Evolutionary conservation across 2,888 invertebrate species (phyloP).

Genomic region (Alsophila aescularia): DNA sequence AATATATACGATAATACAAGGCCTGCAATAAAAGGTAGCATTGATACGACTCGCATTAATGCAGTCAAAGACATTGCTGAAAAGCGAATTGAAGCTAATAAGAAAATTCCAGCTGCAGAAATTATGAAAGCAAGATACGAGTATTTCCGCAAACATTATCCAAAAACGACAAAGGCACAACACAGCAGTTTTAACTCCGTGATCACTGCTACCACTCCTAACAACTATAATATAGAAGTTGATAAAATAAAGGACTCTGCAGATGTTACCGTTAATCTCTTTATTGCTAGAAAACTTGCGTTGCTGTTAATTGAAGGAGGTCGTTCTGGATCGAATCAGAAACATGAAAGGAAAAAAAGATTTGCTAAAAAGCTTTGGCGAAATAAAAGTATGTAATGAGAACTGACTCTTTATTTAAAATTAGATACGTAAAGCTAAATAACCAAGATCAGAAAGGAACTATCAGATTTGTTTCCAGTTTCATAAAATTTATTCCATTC

Average conservation of each 20-base stretch:
- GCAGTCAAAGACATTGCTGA: conserved; percentile 45
- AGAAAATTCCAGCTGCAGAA: conserved; percentile 46
- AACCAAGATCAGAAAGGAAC: not conserved
- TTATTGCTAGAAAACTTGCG: conserved; percentile 60
- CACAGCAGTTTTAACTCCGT: not conserved
- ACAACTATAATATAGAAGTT: conserved; percentile 13
- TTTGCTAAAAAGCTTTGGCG: conserved; percentile 6
- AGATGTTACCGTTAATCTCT: conserved; percentile 46
- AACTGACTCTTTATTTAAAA: conserved; percentile 2
- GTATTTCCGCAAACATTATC: conserved; percentile 62
- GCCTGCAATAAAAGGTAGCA: not conserved
- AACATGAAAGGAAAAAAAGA: conserved; percentile 15
- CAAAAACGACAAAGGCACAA: conserved; percentile 44
- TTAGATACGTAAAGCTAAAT: too few species aligned
- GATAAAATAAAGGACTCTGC: conserved; percentile 9
- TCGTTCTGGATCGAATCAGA: conserved; percentile 14
- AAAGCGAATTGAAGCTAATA: conserved; percentile 41
- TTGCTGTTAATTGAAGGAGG: conserved; percentile 47
- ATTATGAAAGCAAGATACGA: conserved; percentile 65
- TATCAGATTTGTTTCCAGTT: too few species aligned
- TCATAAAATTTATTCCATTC: too few species aligned
- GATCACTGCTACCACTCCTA: not conserved
- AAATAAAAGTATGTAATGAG: conserved; percentile 19
- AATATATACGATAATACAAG: conserved; percentile 25
- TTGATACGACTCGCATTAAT: conserved; percentile 16